phyloP scores from a whole-genome alignment of 2,797 vertebrate genomes.

The Dryobates pubescens region DNA sequence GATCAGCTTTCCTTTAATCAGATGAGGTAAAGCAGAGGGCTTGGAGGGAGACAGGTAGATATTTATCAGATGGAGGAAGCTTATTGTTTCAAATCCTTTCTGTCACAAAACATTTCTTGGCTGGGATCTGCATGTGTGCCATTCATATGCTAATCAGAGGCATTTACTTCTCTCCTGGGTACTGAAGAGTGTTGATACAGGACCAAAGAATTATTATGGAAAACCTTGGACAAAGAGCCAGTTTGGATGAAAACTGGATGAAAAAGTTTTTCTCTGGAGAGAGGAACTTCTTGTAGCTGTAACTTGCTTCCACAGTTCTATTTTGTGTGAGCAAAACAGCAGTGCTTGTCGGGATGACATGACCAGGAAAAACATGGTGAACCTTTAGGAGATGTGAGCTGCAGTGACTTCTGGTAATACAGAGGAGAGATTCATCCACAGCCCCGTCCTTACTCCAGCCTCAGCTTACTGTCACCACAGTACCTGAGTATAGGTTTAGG shows the following conservation, averaged over 20 bases:
- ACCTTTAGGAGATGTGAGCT: background rate
- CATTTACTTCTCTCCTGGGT: background rate
- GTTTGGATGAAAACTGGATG: background rate
- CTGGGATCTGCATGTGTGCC: background rate
- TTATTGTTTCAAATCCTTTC: slow-evolving; percentile 50
- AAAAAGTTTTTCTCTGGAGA: background rate
- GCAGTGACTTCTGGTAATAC: background rate
- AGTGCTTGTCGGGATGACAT: background rate
- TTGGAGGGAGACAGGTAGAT: slow-evolving; percentile 21
- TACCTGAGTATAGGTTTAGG: background rate
- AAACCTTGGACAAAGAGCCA: background rate
- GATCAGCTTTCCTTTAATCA: slow-evolving; percentile 63
- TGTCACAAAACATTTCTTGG: slow-evolving; percentile 12
- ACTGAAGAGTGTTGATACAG: background rate
- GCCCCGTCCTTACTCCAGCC: background rate
- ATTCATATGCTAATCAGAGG: background rate
- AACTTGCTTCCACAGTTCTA: background rate
- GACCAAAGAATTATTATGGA: background rate
- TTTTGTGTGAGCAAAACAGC: background rate
- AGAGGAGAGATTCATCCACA: background rate
- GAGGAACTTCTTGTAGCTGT: background rate
- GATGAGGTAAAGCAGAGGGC: slow-evolving; percentile 42
- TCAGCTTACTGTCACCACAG: background rate
- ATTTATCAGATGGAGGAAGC: slow-evolving; percentile 28
- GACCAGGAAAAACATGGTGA: background rate